A percentile compares a stretch with the other conserved stretches of the same genome.
Conservation (phyloP, 2,888 invertebrate genomes). For the Agapostemon virescens region DNA sequence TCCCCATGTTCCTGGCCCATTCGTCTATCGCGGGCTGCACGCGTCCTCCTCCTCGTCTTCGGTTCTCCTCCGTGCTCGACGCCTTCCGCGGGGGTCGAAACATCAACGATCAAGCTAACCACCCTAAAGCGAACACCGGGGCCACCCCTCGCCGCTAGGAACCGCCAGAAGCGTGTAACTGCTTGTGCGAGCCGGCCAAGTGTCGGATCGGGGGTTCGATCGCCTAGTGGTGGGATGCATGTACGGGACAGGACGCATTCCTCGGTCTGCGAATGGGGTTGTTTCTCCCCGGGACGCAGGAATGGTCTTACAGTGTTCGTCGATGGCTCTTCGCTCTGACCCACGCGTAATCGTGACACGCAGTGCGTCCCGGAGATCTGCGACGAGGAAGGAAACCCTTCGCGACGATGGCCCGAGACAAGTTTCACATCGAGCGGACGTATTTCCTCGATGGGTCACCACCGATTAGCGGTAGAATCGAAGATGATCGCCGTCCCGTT, state of each 20-base stretch:
- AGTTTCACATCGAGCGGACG: conserved; percentile 18
- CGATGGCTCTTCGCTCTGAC: conserved; percentile 58
- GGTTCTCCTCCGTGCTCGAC: conserved; percentile 13
- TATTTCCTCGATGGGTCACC: conserved; percentile 15
- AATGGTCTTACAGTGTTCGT: conserved; percentile 64
- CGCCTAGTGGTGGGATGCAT: conserved; percentile 45
- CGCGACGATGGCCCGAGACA: neutral
- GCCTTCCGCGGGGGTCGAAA: conserved; percentile 64
- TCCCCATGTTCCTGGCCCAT: neutral
- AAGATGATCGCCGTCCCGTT: neutral
- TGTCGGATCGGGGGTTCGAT: conserved; percentile 63
- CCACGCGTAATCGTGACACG: conserved; percentile 44
- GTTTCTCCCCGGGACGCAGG: conserved; percentile 47
- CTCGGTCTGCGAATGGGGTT: conserved; percentile 46
- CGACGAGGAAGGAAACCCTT: conserved; percentile 20
- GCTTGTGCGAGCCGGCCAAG: conserved; percentile 66
- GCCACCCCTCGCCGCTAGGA: conserved; percentile 49
- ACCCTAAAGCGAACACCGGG: conserved; percentile 58
- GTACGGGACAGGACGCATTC: conserved; percentile 69
- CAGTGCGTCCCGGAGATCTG: conserved; percentile 34
- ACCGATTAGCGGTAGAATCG: neutral
- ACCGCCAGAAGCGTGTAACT: conserved; percentile 63
- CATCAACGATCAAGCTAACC: conserved; percentile 73
- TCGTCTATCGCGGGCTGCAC: conserved; percentile 9
- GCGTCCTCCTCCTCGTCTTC: conserved; percentile 25